Evolutionary conservation across 2,888 invertebrate genomes (phyloP), one percentile per base, ranked within the genome.

Genomic region (Piscicola geometra): DNA sequence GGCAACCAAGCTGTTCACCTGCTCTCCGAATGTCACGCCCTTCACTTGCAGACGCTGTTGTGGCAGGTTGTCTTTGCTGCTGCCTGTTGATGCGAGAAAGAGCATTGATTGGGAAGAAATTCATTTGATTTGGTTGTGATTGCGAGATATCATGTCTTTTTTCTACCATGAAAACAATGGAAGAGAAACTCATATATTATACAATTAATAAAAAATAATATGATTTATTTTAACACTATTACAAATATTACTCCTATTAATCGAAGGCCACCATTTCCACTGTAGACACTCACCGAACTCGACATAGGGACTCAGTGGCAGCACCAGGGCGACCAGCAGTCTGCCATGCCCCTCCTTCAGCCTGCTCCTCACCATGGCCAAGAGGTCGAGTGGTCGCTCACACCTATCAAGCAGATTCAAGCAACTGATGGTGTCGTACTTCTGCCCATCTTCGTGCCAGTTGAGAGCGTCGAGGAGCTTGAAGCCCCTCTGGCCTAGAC

Each of bases 321-420:
- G 87, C 21, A 97, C 98, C 1, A 96, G 88, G 0, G 96, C 96
- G n/a, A 98, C 87, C 67, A 97, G 84, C 32, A 76, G 35, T 28
- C 76, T 69, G 0, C 94, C 94, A 30, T 80, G 81, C 73, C 89
- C 89, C 0, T 91, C 90, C 5, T 89, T 88, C 67, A 98, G 86
- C 0, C 91, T 89, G 30, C 87, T 84, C 79, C 89, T 89, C 36
- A 97, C 92, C 81, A 92, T 89, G 74, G 88, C 87, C 79, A 99
- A 87, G 81, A 98, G 88, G 75, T 90, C 89, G 79, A 90, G 87
- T 0, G 98, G 96, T 80, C 89, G 89, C 84, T 91, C 91, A 87
- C 96, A 96, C 75, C 98, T 90, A 86, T 99, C 98, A 80, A 98
- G 87, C 47, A 98, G 89, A 86, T 99, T 99, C 79, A 99, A 87